Percentiles rank a stretch among this genome's conserved stretches.
phyloP scores from a whole-genome alignment of 2,113 vertebrate genomes.

The Accipiter virgatus region DNA sequence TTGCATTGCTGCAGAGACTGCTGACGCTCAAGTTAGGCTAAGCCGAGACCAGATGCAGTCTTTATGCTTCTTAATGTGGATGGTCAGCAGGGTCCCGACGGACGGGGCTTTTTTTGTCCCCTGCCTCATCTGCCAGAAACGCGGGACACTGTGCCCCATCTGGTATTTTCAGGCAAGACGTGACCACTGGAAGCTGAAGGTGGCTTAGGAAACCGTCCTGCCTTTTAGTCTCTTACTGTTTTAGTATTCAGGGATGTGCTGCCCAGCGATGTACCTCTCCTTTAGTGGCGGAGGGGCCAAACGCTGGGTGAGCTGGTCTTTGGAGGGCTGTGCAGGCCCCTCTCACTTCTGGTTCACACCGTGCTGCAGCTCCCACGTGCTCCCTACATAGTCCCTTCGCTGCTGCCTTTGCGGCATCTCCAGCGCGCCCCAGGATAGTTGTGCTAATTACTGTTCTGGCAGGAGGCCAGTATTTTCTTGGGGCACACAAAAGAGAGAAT shows the following conservation, averaged over 20 bases:
- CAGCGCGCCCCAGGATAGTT: neutral
- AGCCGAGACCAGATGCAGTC: neutral
- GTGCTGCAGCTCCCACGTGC: neutral
- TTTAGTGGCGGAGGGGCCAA: neutral
- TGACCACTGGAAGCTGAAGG: neutral
- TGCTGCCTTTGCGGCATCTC: neutral
- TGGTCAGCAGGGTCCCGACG: neutral
- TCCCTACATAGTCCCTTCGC: neutral
- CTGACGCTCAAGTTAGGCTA: neutral
- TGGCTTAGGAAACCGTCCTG: neutral
- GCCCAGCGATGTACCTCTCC: neutral
- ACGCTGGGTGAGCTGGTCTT: neutral
- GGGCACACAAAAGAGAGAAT: neutral
- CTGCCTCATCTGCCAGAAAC: neutral
- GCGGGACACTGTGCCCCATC: rapidly evolving
- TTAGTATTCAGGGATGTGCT: neutral
- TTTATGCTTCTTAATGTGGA: neutral
- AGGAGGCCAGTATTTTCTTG: neutral
- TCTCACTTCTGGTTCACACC: neutral
- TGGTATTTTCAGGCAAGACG: neutral
- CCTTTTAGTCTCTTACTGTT: neutral
- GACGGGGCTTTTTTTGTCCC: neutral
- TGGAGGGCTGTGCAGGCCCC: neutral
- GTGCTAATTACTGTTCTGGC: neutral
- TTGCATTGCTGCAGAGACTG: neutral